Evolutionary conservation across 2,888 invertebrate species (phyloP), one percentile per base, ranked within the genome.

Genomic region (Gastrophysa polygoni): DNA sequence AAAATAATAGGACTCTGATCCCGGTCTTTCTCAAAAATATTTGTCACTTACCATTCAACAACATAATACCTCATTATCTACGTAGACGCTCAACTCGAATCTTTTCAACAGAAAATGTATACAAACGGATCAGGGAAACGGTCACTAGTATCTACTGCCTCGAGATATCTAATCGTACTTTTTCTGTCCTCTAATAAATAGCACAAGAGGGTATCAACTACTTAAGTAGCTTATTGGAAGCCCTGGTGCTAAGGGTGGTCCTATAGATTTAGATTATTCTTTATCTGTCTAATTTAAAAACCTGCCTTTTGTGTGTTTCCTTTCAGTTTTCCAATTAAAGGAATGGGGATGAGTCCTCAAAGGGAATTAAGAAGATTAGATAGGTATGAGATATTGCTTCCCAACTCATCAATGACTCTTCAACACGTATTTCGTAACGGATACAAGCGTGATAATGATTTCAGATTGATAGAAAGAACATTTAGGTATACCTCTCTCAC

Each of bases 261-360:
- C 57, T 54, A 3, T 14, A 38, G 2, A 38, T 38, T 38, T 2
- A 57, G 63, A 64, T 57, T 60, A 59, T 58, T 49, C 44, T 63
- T 68, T 68, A 68, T 68, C 68, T 66, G 52, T 46, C 66, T 63
- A 66, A 68, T 66, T 66, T 64, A 64, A 59, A 58, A 63, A 66
- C 66, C 60, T 62, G 57, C 61, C 65, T 63, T n/a, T 65, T 63
- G 61, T 63, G 59, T 66, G 56, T 64, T 63, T 66, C 58, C 62
- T 68, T 63, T 68, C 63, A 56, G 38, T 49, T 60, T 61, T 55
- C 59, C 63, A 68, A 66, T 68, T 68, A 68, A 66, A 58, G 64
- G 58, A 52, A 63, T 21, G 62, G 48, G 63, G 57, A 63, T 64
- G 64, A 61, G 63, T 64, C 61, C 56, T 57, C 55, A 47, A 56